phyloP scores from a whole-genome alignment of 2,797 vertebrate genomes.

The Ptychadena robeensis region DNA sequence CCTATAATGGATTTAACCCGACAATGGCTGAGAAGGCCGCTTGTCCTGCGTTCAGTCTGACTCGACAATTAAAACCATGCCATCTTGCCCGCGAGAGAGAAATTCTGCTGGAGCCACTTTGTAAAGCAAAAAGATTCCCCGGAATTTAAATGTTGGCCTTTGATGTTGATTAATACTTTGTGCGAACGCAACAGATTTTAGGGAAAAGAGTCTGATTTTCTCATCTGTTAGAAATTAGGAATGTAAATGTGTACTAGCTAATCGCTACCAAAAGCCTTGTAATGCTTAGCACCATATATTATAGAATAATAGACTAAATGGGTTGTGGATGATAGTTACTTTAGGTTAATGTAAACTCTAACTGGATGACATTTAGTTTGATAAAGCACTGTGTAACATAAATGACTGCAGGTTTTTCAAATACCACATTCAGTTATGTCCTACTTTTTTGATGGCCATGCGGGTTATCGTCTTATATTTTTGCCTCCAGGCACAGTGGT shows the following conservation, averaged over 20 bases:
- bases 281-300: neutral
- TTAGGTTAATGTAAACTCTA: too few relatives aligned
- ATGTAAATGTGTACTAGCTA: constrained; percentile 1
- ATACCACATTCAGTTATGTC: too few relatives aligned
- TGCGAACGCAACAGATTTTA: neutral
- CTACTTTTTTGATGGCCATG: too few relatives aligned
- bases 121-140: neutral
- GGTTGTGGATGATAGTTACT: neutral
- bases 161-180: constrained; percentile 27
- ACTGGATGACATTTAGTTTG: too few relatives aligned
- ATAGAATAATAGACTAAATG: neutral
- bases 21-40: too few relatives aligned
- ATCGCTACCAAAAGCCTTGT: constrained; percentile 17
- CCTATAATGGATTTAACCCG: too few relatives aligned
- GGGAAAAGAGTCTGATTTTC: neutral
- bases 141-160: constrained; percentile 3
- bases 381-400: too few relatives aligned
- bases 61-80: neutral
- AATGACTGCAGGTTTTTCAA: too few relatives aligned
- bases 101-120: neutral
- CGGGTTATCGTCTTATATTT: too few relatives aligned
- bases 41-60: too few relatives aligned
- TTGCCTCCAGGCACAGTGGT: too few relatives aligned
- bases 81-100: neutral
- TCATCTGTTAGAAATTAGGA: constrained; percentile 21